Base-by-base conservation (phyloP, 2,888 invertebrate species). In the Nomada ferruginata region DNA sequence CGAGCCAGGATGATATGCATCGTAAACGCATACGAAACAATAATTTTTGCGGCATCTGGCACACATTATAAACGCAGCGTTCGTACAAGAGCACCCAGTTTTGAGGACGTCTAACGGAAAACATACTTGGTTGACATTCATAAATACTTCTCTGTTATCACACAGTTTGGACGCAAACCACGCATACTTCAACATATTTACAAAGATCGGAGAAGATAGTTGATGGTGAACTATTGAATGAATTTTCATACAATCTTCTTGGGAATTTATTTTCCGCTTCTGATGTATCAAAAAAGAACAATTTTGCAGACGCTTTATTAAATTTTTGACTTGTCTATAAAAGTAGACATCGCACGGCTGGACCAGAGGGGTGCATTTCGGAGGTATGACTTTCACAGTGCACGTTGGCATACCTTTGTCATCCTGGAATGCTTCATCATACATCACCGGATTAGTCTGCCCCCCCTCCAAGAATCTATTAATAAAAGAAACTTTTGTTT, bases 331-430 rank as follows among this genome's bases (percentile, higher is more conserved):
- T 4, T 44, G 61, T 20, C 61, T 36, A 42, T 61, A 61, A 20
- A 61, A 42, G n/a, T 61, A 61, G 1, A 61, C 61, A 11, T 61
- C 61, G n/a, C 61, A 61, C 11, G 61, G 61, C n/a, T 61, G 61
- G 11, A 20, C 42, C 9, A 61, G 42, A n/a, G 10, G 61, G 26
- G 26, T 26, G 11, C 61, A n/a, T 42, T 61, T 42, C 42, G 42
- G 61, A 20, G 36, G 42, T 42, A 44, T 42, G 1, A 61, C 61
- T 42, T 61, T 61, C 9, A 61, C n/a, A 1, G 20, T 44, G 15
- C 61, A 61, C 10, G 61, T 61, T n/a, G 61, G 2, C 61, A 61
- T 61, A 61, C 42, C 26, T 2, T 26, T 2, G 26, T 26, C 26
- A 26, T 26, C 26, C 26, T 26, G 26, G 26, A 26, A 26, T 26